Evolutionary conservation across 1,140 invertebrate species (phyloP).

Genomic region (Euwallacea fornicatus): DNA sequence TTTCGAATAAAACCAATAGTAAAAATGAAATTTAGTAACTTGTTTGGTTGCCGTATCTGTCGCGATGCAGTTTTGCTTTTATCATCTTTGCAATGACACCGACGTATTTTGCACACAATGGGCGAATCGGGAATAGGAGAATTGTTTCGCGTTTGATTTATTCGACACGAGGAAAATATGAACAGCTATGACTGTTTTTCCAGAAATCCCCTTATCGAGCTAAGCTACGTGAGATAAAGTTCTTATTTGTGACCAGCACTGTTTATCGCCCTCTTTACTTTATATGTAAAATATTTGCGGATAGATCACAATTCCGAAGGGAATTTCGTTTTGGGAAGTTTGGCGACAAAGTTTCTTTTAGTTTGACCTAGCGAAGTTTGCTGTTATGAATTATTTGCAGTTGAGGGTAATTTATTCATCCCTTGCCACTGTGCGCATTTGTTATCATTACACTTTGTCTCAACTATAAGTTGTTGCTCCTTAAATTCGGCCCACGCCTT

Average conservation of each 20-base stretch:
- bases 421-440: no score
- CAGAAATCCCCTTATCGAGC: no score
- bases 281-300: no score
- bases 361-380: constrained; percentile 6
- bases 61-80: constrained; percentile 4
- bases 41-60: neutral
- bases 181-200: no score
- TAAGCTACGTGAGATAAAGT: no score
- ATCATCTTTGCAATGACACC: constrained; percentile 2
- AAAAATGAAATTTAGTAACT: constrained; percentile 4
- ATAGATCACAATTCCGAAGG: no score
- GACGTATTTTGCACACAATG: neutral
- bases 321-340: neutral
- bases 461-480: no score
- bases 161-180: no score
- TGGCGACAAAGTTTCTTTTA: constrained; percentile 1
- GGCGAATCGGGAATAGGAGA: neutral
- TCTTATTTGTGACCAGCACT: no score
- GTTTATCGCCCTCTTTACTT: no score
- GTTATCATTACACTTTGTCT: no score
- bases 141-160: neutral
- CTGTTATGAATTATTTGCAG: constrained; percentile 10
- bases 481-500: no score
- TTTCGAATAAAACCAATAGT: neutral
- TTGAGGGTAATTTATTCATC: constrained; percentile 12